Percentiles rank a stretch among this genome's conserved stretches.
These are phyloP conservation scores for Lathamus discolor DNA, from an alignment of 2,113 vertebrate genomes.

Conservation along the genomic window DNA sequence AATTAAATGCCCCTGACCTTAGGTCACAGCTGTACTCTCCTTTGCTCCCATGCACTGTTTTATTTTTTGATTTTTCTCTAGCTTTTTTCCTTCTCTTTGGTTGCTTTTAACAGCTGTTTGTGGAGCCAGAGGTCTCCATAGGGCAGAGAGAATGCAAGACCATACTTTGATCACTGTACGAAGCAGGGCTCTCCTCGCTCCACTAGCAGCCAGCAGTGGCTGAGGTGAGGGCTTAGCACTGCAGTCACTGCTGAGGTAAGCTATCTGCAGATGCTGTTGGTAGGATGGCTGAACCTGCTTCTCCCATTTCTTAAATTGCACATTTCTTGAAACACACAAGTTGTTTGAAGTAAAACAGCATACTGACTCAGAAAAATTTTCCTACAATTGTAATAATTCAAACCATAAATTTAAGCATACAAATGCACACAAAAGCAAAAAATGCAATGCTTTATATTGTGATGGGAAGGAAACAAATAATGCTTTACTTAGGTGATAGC, in stretches of 20 bases:
- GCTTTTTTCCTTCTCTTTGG: not conserved
- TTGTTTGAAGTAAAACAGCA: not conserved
- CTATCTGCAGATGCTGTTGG: accelerated
- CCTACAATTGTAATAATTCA: not conserved
- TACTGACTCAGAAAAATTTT: not conserved
- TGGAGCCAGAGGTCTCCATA: not conserved
- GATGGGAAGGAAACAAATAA: not conserved
- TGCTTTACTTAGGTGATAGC: not conserved
- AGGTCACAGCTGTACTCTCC: not conserved
- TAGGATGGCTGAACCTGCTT: not conserved
- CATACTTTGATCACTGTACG: accelerated
- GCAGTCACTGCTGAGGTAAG: not conserved
- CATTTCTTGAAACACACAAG: no score
- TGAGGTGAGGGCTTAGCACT: not conserved
- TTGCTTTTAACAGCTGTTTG: not conserved
- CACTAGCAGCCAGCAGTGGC: not conserved
- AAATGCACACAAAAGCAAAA: not conserved
- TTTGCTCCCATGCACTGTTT: accelerated
- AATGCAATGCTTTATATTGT: not conserved
- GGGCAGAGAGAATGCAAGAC: not conserved
- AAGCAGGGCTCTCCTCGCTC: not conserved
- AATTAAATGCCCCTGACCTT: not conserved
- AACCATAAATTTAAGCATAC: not conserved
- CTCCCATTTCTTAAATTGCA: not conserved
- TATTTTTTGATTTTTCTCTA: not conserved